phyloP scores from a whole-genome alignment of 2,113 vertebrate genomes.

The Phylloscopus whistleri region DNA sequence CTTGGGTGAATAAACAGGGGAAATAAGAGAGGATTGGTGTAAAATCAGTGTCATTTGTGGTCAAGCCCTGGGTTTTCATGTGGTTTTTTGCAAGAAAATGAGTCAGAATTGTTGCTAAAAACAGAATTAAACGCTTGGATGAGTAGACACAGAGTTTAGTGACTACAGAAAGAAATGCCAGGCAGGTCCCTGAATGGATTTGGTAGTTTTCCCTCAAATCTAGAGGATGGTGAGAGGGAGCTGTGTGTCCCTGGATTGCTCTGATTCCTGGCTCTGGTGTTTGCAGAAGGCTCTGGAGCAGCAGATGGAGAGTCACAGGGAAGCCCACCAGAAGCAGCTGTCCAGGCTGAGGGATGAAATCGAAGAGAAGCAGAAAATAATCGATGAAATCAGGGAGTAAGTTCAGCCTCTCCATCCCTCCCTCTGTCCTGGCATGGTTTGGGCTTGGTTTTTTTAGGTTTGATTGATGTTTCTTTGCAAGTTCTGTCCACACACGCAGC shows the following conservation, averaged over 20 bases:
- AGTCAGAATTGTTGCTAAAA: not conserved
- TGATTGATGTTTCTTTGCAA: rapidly evolving
- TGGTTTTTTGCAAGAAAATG: not conserved
- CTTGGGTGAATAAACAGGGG: not conserved
- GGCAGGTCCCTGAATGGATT: not conserved
- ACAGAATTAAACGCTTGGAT: rapidly evolving
- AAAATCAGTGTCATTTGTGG: not conserved
- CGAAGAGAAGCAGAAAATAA: constrained; percentile 89
- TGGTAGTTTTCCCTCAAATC: not conserved
- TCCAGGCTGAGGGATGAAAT: constrained; percentile 88
- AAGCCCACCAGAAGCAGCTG: constrained; percentile 90
- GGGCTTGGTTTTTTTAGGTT: not conserved
- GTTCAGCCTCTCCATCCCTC: not conserved
- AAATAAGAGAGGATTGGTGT: not conserved
- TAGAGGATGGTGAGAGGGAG: rapidly evolving
- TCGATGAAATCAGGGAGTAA: constrained; percentile 91
- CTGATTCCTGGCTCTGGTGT: not conserved
- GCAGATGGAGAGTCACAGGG: constrained; percentile 90
- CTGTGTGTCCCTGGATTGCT: not conserved
- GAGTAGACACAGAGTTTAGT: not conserved
- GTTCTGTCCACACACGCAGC: not conserved
- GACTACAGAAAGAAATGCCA: rapidly evolving
- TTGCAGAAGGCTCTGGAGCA: constrained; percentile 85
- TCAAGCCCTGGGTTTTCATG: not conserved
- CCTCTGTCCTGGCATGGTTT: not conserved